Base-by-base conservation (phyloP, 2,797 vertebrate species). In the Streptopelia turtur region DNA sequence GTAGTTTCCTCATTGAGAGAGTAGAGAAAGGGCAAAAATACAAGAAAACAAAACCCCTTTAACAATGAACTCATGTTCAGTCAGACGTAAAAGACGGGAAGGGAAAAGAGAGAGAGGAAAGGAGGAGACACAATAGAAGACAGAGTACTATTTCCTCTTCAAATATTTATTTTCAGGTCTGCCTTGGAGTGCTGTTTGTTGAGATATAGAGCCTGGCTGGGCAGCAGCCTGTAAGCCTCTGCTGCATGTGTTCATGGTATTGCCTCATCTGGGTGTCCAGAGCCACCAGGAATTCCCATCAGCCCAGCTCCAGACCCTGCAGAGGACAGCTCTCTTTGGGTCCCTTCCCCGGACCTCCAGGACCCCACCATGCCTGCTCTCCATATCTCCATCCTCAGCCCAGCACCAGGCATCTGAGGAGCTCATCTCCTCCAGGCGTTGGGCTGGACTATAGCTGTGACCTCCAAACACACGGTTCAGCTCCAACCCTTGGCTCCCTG, bases 151-250 rank as follows among this genome's bases (percentile, higher is more conserved):
- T 96, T 95, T 95, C 89, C 87, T 96, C 92, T 93, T 95, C 95
- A 96, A 97, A 96, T 97, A 97, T 96, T 97, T 97, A 96, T 97
- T 95, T 97, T 94, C 53, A 70, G 87, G 91, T 94, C 81, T 94
- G 76, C 59, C 94, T 93, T 45, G 25, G 83, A 93, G 85, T 11
- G 33, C 66, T 74, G 78, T 70, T 95, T 94, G 94, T 95, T 94
- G 94, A 97, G 95, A 95, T 37, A 61, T 66, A 95, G 76, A 77
- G 31, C 65, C 60, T 77, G 7, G 1, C 83, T 33, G 83, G 3
- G 5, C 47, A 24, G 66, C 89, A 86, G 91, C 55, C 41, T 5
- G 8, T 35, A 47, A 35, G 64, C 68, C 93, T 59, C 74, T 35
- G 59, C 92, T 55, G 78, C 37, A 63, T 4, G 1, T 4, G 16